Percentiles rank a stretch among this genome's conserved stretches.
Conservation (phyloP, 1,140 invertebrate genomes). For the Drosophila navojoa region DNA sequence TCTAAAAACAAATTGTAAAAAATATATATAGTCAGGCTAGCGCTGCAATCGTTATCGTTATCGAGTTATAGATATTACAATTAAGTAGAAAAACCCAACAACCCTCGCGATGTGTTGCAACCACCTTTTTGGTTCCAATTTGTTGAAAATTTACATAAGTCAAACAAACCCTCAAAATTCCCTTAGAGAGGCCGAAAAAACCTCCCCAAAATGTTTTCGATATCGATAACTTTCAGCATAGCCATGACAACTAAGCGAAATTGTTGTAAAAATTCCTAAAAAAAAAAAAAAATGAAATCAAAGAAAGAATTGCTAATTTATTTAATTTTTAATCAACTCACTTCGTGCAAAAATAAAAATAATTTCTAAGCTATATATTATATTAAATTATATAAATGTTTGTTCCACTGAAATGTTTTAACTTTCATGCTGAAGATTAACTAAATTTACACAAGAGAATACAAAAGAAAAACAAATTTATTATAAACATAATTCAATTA, state of each 20-base stretch:
- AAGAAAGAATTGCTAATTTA: constrained; percentile 53
- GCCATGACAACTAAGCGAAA: constrained; percentile 34
- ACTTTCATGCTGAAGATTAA: constrained; percentile 30
- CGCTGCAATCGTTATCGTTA: constrained; percentile 13
- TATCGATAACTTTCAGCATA: constrained; percentile 35
- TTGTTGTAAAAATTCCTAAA: constrained; percentile 24
- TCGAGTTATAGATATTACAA: constrained; percentile 15
- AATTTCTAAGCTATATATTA: constrained; percentile 46
- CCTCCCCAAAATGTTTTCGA: background rate
- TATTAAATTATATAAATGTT: constrained; percentile 46
- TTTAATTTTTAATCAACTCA: constrained; percentile 42
- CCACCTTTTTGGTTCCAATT: constrained; percentile 41
- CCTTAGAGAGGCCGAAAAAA: too few species aligned
- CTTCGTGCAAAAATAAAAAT: constrained; percentile 40
- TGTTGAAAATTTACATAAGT: constrained; percentile 42
- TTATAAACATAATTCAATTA: constrained; percentile 13
- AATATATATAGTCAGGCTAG: background rate
- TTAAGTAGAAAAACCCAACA: constrained; percentile 2
- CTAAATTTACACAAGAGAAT: constrained; percentile 13
- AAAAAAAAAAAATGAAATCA: background rate
- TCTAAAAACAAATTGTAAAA: constrained; percentile 29
- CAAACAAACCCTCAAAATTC: constrained; percentile 1
- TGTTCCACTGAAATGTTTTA: constrained; percentile 25
- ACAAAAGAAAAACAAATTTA: constrained; percentile 5
- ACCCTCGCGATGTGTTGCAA: constrained; percentile 31